Evolutionary conservation across 2,113 vertebrate genomes (phyloP), one percentile per base, ranked within the genome.

Genomic region (Tenebrosternarchus preto): DNA sequence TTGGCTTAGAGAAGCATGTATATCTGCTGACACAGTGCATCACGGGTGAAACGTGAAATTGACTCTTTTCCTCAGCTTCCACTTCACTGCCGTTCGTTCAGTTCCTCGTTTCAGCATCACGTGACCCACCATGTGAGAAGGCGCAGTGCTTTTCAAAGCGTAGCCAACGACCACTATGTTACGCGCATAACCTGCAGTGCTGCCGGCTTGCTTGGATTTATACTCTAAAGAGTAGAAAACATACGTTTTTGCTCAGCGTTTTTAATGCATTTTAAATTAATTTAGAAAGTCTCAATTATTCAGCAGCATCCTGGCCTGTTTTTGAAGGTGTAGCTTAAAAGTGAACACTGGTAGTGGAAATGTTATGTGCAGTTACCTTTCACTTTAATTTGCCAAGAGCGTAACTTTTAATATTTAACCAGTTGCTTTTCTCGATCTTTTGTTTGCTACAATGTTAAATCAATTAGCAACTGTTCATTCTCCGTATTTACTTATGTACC

Each of bases 121-220:
- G 56, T 7, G 25, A 43, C 4, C 17, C 17, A 74, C 36, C 73
- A 24, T 29, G 61, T 57, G 60, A 80, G 50, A 74, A 25, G 43
- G 55, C 66, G 25, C 55, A 24, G 46, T 82, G 55, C 59, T 50
- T 74, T 73, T 93, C 93, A 94, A n/a, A 93, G 91, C 92, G 92
- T 92, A 93, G 93, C 93, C 94, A 93, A 90, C 92, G 92, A 92
- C 43, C 90, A 92, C 91, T 87, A 91, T 88, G 91, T 90, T 87
- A 88, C 91, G 92, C 9, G 91, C 92, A 92, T 92, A 91, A 93
- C 90, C 93, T 90, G 89, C 93, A 93, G 91, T 55, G 94, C 93
- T 93, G 90, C 90, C 39, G 39, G 11, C 15, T 50, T 50, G 43
- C 43, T 50, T 50, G 11, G 39, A 43, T 93, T 94, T 92, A 92